Evolutionary conservation across 2,113 vertebrate species (phyloP).

Genomic region (Nothoprocta perdicaria): DNA sequence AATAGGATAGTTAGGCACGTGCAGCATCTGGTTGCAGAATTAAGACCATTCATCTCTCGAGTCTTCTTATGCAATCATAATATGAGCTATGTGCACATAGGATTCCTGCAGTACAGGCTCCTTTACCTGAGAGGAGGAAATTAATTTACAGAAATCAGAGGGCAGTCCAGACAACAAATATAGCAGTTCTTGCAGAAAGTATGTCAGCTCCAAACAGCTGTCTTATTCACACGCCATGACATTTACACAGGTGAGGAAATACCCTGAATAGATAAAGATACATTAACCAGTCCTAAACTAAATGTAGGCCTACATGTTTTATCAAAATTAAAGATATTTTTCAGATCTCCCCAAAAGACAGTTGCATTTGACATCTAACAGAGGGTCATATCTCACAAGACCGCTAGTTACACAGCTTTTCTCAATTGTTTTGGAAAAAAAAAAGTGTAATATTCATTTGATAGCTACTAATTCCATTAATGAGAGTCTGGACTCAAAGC

Average conservation of each 20-base stretch:
- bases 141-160: not conserved
- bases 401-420: not conserved
- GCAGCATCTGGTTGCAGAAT: slow-evolving; percentile 28
- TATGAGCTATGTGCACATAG: not conserved
- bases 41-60: slow-evolving; percentile 13
- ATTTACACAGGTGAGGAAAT: not conserved
- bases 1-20: slow-evolving; percentile 33
- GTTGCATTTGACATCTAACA: not conserved
- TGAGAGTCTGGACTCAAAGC: fast-evolving
- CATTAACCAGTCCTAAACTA: not conserved
- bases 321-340: not conserved
- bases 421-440: not conserved
- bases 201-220: not conserved
- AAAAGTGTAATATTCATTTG: not conserved
- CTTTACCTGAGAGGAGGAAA: not conserved
- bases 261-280: not conserved
- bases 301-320: not conserved
- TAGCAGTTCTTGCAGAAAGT: not conserved
- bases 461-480: not conserved
- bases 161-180: not conserved
- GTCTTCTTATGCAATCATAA: not conserved
- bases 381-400: not conserved
- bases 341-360: not conserved
- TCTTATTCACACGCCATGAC: not conserved
- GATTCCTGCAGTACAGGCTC: not conserved